A percentile compares a stretch with the other conserved stretches of the same genome.
Conservation (phyloP, 2,113 vertebrate species). For the Jaculus jaculus region DNA sequence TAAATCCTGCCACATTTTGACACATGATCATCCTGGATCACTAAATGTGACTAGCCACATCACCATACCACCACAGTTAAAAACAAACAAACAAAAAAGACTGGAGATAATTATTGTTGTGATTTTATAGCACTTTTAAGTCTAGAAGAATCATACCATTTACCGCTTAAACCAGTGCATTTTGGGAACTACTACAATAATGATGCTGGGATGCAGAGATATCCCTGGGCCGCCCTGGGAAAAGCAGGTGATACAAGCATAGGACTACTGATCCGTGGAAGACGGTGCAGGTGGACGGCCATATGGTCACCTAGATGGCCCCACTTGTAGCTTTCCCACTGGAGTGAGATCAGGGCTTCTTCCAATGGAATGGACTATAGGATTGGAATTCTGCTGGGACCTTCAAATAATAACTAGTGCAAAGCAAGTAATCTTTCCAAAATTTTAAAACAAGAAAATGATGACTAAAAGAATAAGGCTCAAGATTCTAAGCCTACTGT, state of each 20-base stretch:
- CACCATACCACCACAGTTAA: neutral
- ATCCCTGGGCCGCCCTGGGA: neutral
- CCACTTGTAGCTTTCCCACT: neutral
- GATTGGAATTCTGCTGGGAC: neutral
- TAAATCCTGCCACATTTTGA: neutral
- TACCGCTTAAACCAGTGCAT: neutral
- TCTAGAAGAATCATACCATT: neutral
- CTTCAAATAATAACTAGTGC: conserved; percentile 66
- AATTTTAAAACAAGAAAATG: conserved; percentile 53
- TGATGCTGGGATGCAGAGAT: neutral
- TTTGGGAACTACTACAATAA: neutral
- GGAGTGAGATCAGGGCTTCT: neutral
- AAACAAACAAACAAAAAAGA: neutral
- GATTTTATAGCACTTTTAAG: neutral
- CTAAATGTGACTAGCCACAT: neutral
- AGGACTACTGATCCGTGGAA: neutral
- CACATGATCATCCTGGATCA: neutral
- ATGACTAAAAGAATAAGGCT: conserved; percentile 54
- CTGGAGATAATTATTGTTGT: neutral
- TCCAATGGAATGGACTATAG: neutral
- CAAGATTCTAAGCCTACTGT: conserved; percentile 60
- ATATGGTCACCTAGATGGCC: neutral
- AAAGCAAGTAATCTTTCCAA: conserved; percentile 65
- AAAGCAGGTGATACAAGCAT: fast-evolving
- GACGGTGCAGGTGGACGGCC: neutral